Base-by-base conservation (phyloP, 2,888 invertebrate species). In the Dendrolimus pini region DNA sequence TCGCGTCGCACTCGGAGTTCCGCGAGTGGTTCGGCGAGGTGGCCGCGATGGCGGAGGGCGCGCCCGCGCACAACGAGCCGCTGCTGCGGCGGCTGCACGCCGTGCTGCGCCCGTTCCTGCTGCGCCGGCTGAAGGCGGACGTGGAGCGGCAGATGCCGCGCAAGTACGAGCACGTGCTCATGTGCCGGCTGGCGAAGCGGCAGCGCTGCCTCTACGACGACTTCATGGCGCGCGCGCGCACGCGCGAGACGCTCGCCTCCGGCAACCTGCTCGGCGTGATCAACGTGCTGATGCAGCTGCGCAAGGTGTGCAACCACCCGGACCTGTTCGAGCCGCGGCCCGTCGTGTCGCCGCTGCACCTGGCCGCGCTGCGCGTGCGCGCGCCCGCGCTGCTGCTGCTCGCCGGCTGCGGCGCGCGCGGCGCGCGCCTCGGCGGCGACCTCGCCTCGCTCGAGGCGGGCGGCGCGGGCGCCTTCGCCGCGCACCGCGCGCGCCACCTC, bases 1-100 rank as follows among this genome's bases (percentile, higher is more conserved):
- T 99, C 92, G 96, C 97, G 69, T 98, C 98, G 56, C 98, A 99
- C 90, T 93, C 96, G 58, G 98, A 99, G 87, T 98, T 97, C 83
- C 97, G 98, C 82, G 98, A 98, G 88, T 99, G 99, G 99, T 99
- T 99, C 92, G 97, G 97, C 60, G 99, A 98, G 54, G 96, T 99
- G 64, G 97, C 97, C 60, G 82, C 77, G 72, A 78, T 80, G 69
- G 87, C 83, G 56, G 85, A 73, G 61, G 76, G 76, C 69, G 69
- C 75, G 63, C 68, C 70, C 68, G 71, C 79, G 53, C 69, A 73
- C 73, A 74, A 78, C 74, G 86, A 83, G 65, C 82, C 78, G 71
- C 81, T 80, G 41, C 77, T 83, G 74, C 79, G 83, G 52, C 82
- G 85, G 41, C 77, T 83, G 70, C 82, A 82, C 77, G 78, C 77